Conservation (phyloP, 2,888 invertebrate genomes). For the Arrhopalites spinosus region DNA sequence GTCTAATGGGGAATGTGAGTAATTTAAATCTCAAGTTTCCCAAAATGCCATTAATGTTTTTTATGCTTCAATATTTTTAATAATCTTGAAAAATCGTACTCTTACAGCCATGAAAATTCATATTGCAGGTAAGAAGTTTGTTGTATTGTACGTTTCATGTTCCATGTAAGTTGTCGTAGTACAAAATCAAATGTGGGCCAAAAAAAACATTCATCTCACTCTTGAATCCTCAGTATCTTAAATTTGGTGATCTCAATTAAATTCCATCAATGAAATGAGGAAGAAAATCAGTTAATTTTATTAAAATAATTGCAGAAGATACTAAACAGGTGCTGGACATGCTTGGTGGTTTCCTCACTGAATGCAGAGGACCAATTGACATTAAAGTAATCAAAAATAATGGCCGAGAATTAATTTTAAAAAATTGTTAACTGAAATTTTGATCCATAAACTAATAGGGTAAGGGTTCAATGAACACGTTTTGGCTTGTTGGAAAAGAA, state of each 20-base stretch:
- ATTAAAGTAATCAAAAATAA: slow-evolving; percentile 50
- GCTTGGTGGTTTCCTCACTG: slow-evolving; percentile 59
- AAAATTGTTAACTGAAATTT: not conserved
- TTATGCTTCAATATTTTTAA: not conserved
- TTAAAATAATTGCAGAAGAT: no score
- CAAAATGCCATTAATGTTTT: not conserved
- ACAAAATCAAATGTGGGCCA: no score
- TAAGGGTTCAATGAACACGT: slow-evolving; percentile 66
- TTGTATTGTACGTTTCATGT: slow-evolving; percentile 59
- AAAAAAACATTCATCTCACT: no score
- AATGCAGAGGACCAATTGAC: slow-evolving; percentile 52
- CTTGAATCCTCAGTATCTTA: no score
- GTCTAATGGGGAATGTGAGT: slow-evolving; percentile 63
- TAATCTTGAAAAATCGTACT: not conserved
- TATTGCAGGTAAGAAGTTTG: slow-evolving; percentile 57
- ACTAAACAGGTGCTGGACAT: slow-evolving; percentile 62
- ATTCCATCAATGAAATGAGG: no score
- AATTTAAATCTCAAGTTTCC: not conserved
- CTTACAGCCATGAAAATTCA: slow-evolving; percentile 67
- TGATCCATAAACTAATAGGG: slow-evolving; percentile 59
- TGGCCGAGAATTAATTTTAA: not conserved
- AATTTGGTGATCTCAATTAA: no score
- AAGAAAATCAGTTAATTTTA: no score
- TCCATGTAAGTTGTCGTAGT: no score
- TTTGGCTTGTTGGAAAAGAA: slow-evolving; percentile 63